These are phyloP conservation scores for Sprattus sprattus DNA, from an alignment of 2,113 vertebrate genomes.

Conservation along the genomic window DNA sequence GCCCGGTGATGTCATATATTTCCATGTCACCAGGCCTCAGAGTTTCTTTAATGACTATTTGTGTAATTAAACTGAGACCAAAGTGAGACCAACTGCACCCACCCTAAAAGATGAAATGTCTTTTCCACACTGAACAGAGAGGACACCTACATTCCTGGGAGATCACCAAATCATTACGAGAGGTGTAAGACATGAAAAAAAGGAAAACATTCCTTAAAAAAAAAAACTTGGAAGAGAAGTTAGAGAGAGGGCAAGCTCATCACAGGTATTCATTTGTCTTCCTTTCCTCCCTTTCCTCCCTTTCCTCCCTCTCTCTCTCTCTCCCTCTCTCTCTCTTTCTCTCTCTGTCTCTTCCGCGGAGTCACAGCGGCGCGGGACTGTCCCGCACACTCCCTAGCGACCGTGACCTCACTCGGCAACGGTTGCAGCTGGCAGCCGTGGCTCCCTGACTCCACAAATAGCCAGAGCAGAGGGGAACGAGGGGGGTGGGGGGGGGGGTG, in stretches of 20 bases:
- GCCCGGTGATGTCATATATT: not conserved
- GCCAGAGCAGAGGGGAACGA: conserved; percentile 9
- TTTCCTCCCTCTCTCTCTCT: no score
- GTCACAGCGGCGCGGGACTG: not conserved
- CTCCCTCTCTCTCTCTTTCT: no score
- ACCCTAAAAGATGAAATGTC: not conserved
- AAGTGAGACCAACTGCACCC: not conserved
- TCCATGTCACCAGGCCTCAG: not conserved
- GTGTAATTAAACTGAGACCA: not conserved
- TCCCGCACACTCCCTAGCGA: conserved; percentile 27
- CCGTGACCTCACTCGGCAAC: conserved; percentile 38
- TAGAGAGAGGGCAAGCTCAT: not conserved
- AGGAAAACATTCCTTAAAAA: not conserved
- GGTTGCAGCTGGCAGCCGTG: conserved; percentile 31
- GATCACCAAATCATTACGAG: not conserved
- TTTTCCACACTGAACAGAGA: not conserved
- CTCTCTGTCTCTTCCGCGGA: not conserved
- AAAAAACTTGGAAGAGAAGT: not conserved
- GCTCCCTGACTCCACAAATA: conserved; percentile 33
- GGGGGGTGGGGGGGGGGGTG: not conserved
- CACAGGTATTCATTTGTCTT: not conserved
- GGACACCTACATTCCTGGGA: no score
- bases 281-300: not conserved
- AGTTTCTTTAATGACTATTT: conserved; percentile 1
- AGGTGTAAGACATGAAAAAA: not conserved